Evolutionary conservation across 2,113 vertebrate genomes (phyloP), one percentile per base, ranked within the genome.

Genomic region (Rhinoptilus africanus): DNA sequence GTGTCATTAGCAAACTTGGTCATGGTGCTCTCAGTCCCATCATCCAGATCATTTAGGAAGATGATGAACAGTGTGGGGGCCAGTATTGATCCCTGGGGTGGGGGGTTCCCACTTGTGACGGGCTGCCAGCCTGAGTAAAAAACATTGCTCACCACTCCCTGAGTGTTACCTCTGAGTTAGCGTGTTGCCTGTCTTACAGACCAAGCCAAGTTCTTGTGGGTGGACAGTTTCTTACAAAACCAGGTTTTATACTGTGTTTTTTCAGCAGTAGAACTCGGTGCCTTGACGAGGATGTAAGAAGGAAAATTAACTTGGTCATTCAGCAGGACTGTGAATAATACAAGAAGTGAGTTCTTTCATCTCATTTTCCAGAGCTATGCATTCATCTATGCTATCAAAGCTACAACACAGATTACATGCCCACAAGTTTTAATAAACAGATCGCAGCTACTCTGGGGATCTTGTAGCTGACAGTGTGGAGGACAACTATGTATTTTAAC

Each of bases 101-200:
- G n/a, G n/a, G 16, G 9, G 6, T 5, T 6, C 32, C 4, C 4
- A 2, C 12, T 59, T 7, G 2, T 35, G 51, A 19, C 39, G 66
- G 60, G 14, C 84, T 84, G 39, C n/a, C 37, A 80, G 24, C 54
- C 24, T 3, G 2, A 34, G 19, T 30, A 4, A 9, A 48, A 60
- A 24, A 3, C 32, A 41, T 3, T 30, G 63, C 34, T 50, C 30
- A 35, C 19, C 45, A 13, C 18, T 11, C 35, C 50, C 30, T 10
- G 8, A 27, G 10, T 14, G 59, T 5, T 7, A 23, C 56, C 39
- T 12, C 5, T 17, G 26, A 67, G 37, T 20, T 27, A 18, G 4
- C 43, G 81, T 51, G 54, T 26, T 90, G 30, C 35, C n/a, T 3
- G 1, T 67, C 51, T 74, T 6, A 2, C 45, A 88, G 45, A 48